phyloP scores from a whole-genome alignment of 2,888 invertebrate species.

The Nowickia ferox region DNA sequence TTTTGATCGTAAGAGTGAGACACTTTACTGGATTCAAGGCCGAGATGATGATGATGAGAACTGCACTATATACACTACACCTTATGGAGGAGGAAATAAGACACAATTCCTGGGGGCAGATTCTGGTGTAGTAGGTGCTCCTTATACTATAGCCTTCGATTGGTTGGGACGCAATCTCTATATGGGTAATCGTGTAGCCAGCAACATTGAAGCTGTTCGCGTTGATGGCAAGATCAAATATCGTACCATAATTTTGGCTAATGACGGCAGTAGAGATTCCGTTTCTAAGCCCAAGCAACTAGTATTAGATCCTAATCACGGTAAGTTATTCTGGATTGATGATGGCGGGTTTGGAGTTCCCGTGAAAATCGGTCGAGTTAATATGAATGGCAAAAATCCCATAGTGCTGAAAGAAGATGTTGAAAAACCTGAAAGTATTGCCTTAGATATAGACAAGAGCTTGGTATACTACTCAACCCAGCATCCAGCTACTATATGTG shows the following conservation, averaged over 20 bases:
- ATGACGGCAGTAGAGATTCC: constrained; percentile 93
- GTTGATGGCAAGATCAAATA: constrained; percentile 93
- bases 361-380: constrained; percentile 93
- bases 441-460: constrained; percentile 92
- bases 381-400: constrained; percentile 95
- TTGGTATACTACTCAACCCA: constrained; percentile 94
- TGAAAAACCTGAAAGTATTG: constrained; percentile 91
- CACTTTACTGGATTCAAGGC: constrained; percentile 94
- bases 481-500: constrained; percentile 88
- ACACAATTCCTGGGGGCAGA: constrained; percentile 92
- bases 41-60: constrained; percentile 91
- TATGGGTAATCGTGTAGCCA: constrained; percentile 94
- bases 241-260: constrained; percentile 93
- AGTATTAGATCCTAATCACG: constrained; percentile 95
- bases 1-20: constrained; percentile 93
- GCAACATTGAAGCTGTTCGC: constrained; percentile 94
- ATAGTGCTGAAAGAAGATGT: constrained; percentile 88
- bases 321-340: constrained; percentile 98
- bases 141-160: constrained; percentile 96
- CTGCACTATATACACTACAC: constrained; percentile 93
- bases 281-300: constrained; percentile 94
- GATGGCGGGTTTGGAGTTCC: constrained; percentile 95
- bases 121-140: constrained; percentile 94
- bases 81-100: constrained; percentile 92
- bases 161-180: constrained; percentile 98